Evolutionary conservation across 1,140 invertebrate genomes (phyloP), one percentile per base, ranked within the genome.

Genomic region (Diprion similis): DNA sequence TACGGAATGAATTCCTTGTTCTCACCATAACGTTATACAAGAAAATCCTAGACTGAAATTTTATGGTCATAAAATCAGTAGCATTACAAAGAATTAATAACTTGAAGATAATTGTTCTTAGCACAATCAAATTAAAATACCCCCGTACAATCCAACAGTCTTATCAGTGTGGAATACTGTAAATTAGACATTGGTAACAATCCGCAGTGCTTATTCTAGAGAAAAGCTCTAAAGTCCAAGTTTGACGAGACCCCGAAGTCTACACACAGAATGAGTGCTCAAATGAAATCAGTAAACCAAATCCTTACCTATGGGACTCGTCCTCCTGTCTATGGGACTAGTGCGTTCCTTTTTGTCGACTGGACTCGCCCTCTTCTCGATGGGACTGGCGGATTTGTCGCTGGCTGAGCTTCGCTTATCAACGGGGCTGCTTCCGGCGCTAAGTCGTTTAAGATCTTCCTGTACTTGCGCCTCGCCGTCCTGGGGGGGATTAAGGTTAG

Each of bases 381-480:
- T 83, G 0, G 86, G 86, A 71, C 85, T 87, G 46, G 82, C 81
- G 10, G 85, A 87, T 71, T 88, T 87, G 71, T 88, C 86, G 67
- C 86, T 88, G 15, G 84, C 81, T 10, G 85, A 85, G 66, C 86
- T 88, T 13, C 83, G 79, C 77, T 88, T 88, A 67, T 88, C 87
- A 18, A 87, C 80, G 0, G 87, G 85, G 75, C 87, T 88, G 71
- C 80, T 87, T 8, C 79, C 79, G n/a, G 83, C 81, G 76, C 85
- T 88, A 10, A 86, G 77, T 24, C 84, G 77, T 70, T 88, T 88
- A 9, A 76, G 73, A 45, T 87, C 85, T 65, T 87, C 83, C 67
- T 79, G 81, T 18, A 71, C 73, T 76, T 79, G 78, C 65, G 80
- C 66, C 8, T 86, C 85, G n/a, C 59, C 69, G 7, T 73, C 70